Evolutionary conservation across 2,113 vertebrate genomes (phyloP).

Genomic region (Alethe castanea): DNA sequence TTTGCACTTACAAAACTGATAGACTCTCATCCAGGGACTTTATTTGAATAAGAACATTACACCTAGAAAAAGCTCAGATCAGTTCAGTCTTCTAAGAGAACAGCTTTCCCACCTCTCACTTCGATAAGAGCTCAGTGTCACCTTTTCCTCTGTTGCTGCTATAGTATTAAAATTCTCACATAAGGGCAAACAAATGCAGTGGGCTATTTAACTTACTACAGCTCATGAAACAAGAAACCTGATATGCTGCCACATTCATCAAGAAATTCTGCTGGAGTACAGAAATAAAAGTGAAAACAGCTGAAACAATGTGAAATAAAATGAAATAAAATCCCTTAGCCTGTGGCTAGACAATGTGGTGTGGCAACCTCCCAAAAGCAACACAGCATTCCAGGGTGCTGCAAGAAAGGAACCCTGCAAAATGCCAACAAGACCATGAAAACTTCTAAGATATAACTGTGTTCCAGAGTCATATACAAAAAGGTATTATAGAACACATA

Average conservation of each 20-base stretch:
- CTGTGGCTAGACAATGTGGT: conserved; percentile 18
- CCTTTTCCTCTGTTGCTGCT: not conserved
- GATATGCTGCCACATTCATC: not conserved
- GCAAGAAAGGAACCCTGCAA: not conserved
- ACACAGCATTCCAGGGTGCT: not conserved
- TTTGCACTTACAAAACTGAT: not conserved
- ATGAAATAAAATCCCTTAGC: conserved; percentile 52
- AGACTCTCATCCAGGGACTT: not conserved
- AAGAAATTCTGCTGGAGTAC: conserved; percentile 43
- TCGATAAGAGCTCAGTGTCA: not conserved
- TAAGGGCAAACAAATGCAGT: not conserved
- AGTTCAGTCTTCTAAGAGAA: not conserved
- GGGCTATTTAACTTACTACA: not conserved
- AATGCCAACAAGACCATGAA: not conserved
- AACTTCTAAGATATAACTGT: not conserved
- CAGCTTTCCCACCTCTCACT: not conserved
- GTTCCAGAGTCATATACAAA: not conserved
- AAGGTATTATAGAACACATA: not conserved
- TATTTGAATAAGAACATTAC: not conserved
- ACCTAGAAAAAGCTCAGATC: not conserved
- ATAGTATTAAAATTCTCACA: not conserved
- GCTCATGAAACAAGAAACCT: not conserved
- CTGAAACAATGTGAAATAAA: conserved; percentile 68
- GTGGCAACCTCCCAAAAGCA: conserved; percentile 33
- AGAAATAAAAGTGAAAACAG: conserved; percentile 67